Evolutionary conservation across 64 coral and sea anemone species (phyloP).

Genomic region (Trachythela sp.): DNA sequence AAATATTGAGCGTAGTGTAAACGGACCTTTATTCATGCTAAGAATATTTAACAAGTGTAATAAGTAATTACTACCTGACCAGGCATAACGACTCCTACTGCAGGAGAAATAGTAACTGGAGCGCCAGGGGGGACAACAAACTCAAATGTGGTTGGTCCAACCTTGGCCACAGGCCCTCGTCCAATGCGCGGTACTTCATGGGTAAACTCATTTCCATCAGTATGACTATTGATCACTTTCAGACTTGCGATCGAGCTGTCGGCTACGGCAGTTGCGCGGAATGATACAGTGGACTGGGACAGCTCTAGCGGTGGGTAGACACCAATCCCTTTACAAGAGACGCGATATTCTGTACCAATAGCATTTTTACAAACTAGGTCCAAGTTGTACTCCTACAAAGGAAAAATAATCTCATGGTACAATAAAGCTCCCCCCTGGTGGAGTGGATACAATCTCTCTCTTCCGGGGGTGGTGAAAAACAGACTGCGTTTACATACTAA

Average conservation of each 20-base stretch:
- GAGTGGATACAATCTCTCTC: not conserved
- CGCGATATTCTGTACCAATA: slow-evolving; percentile 83
- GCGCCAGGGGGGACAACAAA: slow-evolving; percentile 69
- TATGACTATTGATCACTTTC: slow-evolving; percentile 85
- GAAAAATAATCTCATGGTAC: not conserved
- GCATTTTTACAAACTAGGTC: slow-evolving; percentile 83
- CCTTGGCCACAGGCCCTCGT: slow-evolving; percentile 74
- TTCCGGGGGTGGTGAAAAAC: too few relatives aligned
- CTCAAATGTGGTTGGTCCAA: slow-evolving; percentile 93
- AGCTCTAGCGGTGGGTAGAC: slow-evolving; percentile 72
- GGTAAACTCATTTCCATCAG: slow-evolving; percentile 89
- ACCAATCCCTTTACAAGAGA: slow-evolving; percentile 72
- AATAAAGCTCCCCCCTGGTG: not conserved
- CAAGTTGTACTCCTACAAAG: slow-evolving; percentile 71
- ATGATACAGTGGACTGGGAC: slow-evolving; percentile 81
- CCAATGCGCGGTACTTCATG: slow-evolving; percentile 91
- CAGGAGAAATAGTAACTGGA: slow-evolving; percentile 77
- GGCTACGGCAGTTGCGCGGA: slow-evolving; percentile 82
- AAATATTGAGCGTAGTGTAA: too few relatives aligned
- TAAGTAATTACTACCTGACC: slow-evolving; percentile 73
- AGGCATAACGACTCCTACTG: slow-evolving; percentile 72
- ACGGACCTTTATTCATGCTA: too few relatives aligned
- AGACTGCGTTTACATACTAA: too few relatives aligned
- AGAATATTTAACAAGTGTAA: too few relatives aligned
- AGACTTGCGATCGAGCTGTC: slow-evolving; percentile 72